A percentile compares a stretch with the other conserved stretches of the same genome.
phyloP scores from a whole-genome alignment of 2,888 invertebrate species.

The Acanthacorydalis orientalis region DNA sequence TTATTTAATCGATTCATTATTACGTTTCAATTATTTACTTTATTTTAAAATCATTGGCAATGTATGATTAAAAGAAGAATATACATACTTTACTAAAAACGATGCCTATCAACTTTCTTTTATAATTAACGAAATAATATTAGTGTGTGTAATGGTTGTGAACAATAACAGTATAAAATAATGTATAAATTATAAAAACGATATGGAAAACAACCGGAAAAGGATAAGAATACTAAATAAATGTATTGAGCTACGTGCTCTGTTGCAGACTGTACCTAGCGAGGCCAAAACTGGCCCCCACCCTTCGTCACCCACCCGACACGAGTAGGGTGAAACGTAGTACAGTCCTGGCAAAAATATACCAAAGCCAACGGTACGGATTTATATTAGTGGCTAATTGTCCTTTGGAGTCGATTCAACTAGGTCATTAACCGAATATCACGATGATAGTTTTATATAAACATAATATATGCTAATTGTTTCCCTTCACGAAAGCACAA shows the following conservation, averaged over 20 bases:
- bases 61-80: no score
- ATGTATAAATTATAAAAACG: no score
- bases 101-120: no score
- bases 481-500: conserved; percentile 1
- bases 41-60: no score
- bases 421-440: neutral
- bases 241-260: conserved; percentile 21
- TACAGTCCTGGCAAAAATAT: conserved; percentile 2
- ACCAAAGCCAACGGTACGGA: neutral
- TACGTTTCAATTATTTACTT: no score
- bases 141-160: no score
- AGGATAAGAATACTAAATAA: conserved; percentile 12
- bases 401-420: neutral
- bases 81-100: no score
- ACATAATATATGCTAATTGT: conserved; percentile 1
- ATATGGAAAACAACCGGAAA: no score
- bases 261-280: conserved; percentile 18
- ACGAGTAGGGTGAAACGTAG: conserved; percentile 6
- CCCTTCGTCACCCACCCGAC: conserved; percentile 24
- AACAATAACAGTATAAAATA: no score
- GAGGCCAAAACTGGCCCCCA: conserved; percentile 11
- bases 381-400: no score
- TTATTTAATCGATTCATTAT: no score
- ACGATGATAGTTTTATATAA: neutral
- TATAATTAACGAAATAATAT: no score